These are phyloP conservation scores for Erebia ligea DNA, from an alignment of 2,888 invertebrate genomes.

Conservation along the genomic window DNA sequence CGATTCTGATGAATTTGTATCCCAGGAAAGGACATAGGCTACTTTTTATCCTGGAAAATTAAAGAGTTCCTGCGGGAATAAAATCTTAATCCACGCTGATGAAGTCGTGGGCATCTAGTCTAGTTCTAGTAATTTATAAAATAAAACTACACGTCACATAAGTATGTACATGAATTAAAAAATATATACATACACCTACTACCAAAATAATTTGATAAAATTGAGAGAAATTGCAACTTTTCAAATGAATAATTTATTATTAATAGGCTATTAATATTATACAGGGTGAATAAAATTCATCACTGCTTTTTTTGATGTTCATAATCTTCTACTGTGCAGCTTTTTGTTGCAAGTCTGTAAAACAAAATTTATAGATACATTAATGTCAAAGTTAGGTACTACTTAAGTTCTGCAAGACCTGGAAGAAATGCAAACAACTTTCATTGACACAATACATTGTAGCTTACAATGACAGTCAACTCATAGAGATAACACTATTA, in stretches of 20 bases:
- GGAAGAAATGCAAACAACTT: not conserved
- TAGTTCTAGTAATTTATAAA: too few species aligned
- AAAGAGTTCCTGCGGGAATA: too few species aligned
- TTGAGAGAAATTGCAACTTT: conserved; percentile 6
- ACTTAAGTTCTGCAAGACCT: not conserved
- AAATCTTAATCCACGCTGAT: too few species aligned
- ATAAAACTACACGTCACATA: too few species aligned
- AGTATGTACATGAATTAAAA: too few species aligned
- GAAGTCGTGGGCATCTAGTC: too few species aligned
- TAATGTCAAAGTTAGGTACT: not conserved
- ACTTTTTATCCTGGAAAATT: too few species aligned
- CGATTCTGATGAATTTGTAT: too few species aligned
- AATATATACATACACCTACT: not conserved
- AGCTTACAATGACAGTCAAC: too few species aligned
- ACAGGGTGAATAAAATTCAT: conserved; percentile 53
- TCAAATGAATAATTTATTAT: conserved; percentile 44
- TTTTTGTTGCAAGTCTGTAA: conserved; percentile 63
- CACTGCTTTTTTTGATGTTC: conserved; percentile 31
- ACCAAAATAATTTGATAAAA: not conserved
- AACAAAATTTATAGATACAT: conserved; percentile 22
- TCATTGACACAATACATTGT: not conserved
- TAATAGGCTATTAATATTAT: conserved; percentile 54
- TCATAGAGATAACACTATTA: too few species aligned
- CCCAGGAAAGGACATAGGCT: too few species aligned
- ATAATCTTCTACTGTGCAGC: conserved; percentile 50